Evolutionary conservation across 2,797 vertebrate genomes (phyloP).

Genomic region (Poliocrania exsul): DNA sequence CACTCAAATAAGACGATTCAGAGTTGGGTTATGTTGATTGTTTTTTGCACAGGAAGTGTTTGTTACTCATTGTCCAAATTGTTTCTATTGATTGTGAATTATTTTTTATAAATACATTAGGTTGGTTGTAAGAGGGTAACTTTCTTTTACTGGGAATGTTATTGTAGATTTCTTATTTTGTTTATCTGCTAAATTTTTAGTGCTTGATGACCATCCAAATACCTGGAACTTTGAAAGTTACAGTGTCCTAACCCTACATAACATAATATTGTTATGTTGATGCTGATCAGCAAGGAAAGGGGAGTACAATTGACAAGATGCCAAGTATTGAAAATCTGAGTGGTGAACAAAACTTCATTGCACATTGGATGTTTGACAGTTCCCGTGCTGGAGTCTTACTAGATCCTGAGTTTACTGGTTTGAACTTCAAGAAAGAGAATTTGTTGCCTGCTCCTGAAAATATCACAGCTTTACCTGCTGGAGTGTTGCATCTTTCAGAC

Average conservation of each 20-base stretch:
- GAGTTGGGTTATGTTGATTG: background rate
- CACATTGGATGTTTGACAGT: constrained; percentile 83
- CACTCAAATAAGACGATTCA: background rate
- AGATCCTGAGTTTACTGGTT: constrained; percentile 71
- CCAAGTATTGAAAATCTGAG: constrained; percentile 80
- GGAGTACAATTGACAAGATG: constrained; percentile 75
- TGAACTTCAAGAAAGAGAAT: constrained; percentile 62
- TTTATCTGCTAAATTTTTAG: constrained; percentile 25
- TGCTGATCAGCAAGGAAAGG: background rate
- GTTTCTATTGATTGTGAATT: background rate
- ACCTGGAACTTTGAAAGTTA: background rate
- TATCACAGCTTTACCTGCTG: constrained; percentile 57
- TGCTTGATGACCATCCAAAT: background rate
- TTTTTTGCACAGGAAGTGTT: background rate
- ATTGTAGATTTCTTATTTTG: background rate
- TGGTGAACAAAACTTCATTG: constrained; percentile 78
- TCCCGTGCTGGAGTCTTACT: constrained; percentile 88
- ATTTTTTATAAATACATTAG: background rate
- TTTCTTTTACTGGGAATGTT: background rate
- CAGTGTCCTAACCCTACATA: background rate
- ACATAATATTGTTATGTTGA: background rate
- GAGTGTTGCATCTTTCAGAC: constrained; percentile 75
- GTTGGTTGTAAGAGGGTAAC: background rate
- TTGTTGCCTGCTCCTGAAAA: constrained; percentile 62
- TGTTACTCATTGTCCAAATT: background rate